Percentiles rank a stretch among this genome's conserved stretches.
Evolutionary conservation across 2,797 vertebrate genomes (phyloP).

Genomic region (Esox lucius): DNA sequence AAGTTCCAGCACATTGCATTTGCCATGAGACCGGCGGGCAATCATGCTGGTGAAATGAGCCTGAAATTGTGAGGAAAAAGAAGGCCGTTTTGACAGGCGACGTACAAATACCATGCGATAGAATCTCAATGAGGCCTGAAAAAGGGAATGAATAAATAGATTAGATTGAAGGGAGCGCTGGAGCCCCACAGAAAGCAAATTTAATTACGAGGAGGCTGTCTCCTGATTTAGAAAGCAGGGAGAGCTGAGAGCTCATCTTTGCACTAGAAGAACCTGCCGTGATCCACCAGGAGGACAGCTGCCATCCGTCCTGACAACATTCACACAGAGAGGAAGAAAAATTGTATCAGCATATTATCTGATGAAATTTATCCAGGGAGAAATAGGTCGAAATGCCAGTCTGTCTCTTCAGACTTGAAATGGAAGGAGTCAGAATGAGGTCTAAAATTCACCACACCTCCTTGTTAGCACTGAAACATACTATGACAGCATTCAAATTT

Average conservation of each 20-base stretch:
- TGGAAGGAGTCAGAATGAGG: conserved; percentile 33
- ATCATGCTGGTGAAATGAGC: conserved; percentile 22
- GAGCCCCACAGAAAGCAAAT: conserved; percentile 75
- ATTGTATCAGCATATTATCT: conserved; percentile 51
- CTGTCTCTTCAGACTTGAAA: conserved; percentile 27
- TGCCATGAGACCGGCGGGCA: conserved; percentile 14
- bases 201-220: conserved; percentile 71
- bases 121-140: conserved; percentile 80
- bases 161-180: conserved; percentile 72
- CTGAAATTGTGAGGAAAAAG: conserved; percentile 17
- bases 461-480: conserved; percentile 1
- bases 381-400: conserved; percentile 37
- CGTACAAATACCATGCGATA: conserved; percentile 75
- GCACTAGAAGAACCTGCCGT: conserved; percentile 57
- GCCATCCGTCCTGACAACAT: conserved; percentile 27
- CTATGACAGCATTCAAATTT: neutral
- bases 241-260: conserved; percentile 69
- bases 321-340: conserved; percentile 41
- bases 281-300: conserved; percentile 62
- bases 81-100: conserved; percentile 68
- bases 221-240: conserved; percentile 55
- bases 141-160: conserved; percentile 78
- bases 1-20: conserved; percentile 14
- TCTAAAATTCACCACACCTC: conserved; percentile 37
- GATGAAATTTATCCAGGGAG: conserved; percentile 37